Conservation (phyloP, 2,888 invertebrate genomes). For the Pheosia gnoma region DNA sequence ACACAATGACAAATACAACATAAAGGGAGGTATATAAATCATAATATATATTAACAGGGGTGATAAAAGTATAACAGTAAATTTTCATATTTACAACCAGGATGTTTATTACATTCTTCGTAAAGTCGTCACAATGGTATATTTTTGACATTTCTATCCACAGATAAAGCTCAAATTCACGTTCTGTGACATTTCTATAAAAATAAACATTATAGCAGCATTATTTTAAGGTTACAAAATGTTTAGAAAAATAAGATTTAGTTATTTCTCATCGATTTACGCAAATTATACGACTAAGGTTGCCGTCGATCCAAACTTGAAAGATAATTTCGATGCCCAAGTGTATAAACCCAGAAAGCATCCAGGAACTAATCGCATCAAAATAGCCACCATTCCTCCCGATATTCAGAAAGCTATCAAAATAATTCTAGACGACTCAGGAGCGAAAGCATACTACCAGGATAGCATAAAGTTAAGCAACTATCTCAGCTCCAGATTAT, state of each 20-base stretch:
- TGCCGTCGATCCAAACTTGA: conserved; percentile 77
- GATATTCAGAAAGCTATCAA: conserved; percentile 84
- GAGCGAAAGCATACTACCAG: conserved; percentile 79
- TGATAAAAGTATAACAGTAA: too few relatives aligned
- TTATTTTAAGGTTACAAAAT: conserved; percentile 54
- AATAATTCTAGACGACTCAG: conserved; percentile 82
- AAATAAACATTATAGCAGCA: background rate
- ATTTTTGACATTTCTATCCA: too few relatives aligned
- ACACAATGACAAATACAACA: too few relatives aligned
- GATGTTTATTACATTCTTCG: too few relatives aligned
- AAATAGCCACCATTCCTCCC: conserved; percentile 83
- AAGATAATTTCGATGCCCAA: conserved; percentile 76
- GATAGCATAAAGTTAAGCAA: conserved; percentile 83
- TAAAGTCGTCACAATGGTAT: too few relatives aligned
- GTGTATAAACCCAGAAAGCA: conserved; percentile 87
- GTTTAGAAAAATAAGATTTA: conserved; percentile 65
- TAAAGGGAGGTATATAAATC: too few relatives aligned
- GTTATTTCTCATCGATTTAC: conserved; percentile 46
- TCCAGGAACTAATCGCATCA: conserved; percentile 86
- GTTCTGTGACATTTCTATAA: background rate
- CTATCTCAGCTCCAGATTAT: conserved; percentile 85
- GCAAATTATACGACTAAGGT: conserved; percentile 67
- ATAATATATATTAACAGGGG: too few relatives aligned
- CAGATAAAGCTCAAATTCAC: too few relatives aligned
- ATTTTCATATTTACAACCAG: too few relatives aligned